A percentile compares a stretch with the other conserved stretches of the same genome.
Evolutionary conservation across 2,797 vertebrate genomes (phyloP).

Genomic region (Brachymystax lenok): DNA sequence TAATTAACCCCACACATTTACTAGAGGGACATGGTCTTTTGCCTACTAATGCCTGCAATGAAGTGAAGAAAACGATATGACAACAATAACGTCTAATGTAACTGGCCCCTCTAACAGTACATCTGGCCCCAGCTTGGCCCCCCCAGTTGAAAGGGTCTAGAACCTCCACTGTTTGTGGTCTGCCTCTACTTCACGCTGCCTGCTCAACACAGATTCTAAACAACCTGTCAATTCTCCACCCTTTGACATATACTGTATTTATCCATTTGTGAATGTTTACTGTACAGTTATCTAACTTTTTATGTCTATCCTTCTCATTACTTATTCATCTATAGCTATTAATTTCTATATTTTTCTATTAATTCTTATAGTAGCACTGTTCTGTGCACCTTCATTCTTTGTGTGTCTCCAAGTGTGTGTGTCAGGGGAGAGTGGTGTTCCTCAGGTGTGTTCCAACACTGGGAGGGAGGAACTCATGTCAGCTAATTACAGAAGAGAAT

Average conservation of each 20-base stretch:
- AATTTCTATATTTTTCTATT: background rate
- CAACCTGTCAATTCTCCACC: background rate
- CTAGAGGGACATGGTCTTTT: too few species aligned
- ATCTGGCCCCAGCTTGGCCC: too few species aligned
- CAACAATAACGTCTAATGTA: too few species aligned
- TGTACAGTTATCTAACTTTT: background rate
- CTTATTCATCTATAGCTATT: background rate
- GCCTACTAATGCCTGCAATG: too few species aligned
- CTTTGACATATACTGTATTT: background rate
- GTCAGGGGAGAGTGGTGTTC: background rate
- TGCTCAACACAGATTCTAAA: too few species aligned
- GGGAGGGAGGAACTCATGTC: constrained; percentile 52
- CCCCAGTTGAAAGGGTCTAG: too few species aligned
- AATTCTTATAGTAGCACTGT: too few species aligned
- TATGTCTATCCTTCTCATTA: background rate
- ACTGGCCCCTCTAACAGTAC: too few species aligned
- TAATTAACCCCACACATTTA: too few species aligned
- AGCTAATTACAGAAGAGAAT: constrained; percentile 69
- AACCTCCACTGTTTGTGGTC: too few species aligned
- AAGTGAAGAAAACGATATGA: too few species aligned
- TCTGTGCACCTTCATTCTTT: constrained; percentile 3
- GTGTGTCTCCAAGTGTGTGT: constrained; percentile 1
- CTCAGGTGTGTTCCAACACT: constrained; percentile 1
- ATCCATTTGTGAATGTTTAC: background rate
- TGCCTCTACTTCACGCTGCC: too few species aligned